Conservation (phyloP, 2,797 vertebrate genomes). For the Dermochelys coriacea region DNA sequence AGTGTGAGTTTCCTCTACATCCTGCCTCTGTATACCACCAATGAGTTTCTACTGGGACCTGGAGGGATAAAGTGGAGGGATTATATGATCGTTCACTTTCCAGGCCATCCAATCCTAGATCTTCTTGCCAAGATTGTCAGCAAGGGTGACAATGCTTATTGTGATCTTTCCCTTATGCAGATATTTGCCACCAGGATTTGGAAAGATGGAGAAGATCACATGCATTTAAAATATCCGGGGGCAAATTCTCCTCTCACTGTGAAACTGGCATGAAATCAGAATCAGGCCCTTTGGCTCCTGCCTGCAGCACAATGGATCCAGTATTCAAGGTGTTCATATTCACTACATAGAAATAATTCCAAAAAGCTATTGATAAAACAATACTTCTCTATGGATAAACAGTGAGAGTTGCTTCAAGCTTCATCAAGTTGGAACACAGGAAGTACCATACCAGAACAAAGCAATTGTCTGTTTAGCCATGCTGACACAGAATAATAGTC, state of each 20-base stretch:
- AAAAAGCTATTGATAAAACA: background rate
- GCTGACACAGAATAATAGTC: background rate
- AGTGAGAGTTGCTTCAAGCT: background rate
- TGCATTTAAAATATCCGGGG: background rate
- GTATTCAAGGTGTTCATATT: background rate
- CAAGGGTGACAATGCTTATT: background rate
- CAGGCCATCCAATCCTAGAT: background rate
- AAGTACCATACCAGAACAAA: background rate
- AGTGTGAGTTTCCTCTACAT: background rate
- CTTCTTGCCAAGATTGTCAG: background rate
- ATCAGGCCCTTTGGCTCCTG: background rate
- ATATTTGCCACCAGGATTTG: background rate
- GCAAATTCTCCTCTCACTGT: background rate
- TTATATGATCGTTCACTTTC: background rate
- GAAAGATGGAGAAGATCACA: fast-evolving
- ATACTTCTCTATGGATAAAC: background rate
- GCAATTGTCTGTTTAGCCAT: background rate
- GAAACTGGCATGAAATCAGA: fast-evolving
- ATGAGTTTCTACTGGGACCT: background rate
- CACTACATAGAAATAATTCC: background rate
- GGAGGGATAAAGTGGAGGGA: background rate
- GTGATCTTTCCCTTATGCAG: fast-evolving
- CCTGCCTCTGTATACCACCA: background rate
- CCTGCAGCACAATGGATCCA: background rate
- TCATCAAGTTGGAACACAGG: background rate